These are phyloP conservation scores for Gasterosteus nipponicus DNA, from an alignment of 2,113 vertebrate genomes.

Conservation along the genomic window DNA sequence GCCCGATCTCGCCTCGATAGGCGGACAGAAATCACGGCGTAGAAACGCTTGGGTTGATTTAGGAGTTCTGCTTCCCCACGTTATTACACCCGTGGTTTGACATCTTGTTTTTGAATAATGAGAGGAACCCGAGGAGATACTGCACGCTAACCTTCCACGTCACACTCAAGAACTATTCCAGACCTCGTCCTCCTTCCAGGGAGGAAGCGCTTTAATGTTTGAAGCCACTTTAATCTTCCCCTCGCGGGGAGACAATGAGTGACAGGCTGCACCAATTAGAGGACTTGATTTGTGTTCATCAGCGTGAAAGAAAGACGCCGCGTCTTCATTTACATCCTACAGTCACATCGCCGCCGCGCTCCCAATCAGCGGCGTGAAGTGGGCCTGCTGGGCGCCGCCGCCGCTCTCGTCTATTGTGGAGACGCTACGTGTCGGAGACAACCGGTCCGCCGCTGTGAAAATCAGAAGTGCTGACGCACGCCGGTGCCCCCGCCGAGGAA, in stretches of 20 bases:
- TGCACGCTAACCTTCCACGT: too few species aligned
- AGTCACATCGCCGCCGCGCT: conserved; percentile 37
- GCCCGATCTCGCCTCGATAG: too few species aligned
- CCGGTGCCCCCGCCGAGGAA: not conserved
- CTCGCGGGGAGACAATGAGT: not conserved
- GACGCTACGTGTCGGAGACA: conserved; percentile 33
- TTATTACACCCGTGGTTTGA: too few species aligned
- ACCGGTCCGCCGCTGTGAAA: conserved; percentile 31
- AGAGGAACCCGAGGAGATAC: too few species aligned
- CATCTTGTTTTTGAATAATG: too few species aligned
- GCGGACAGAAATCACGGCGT: too few species aligned
- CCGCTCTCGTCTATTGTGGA: conserved; percentile 3
- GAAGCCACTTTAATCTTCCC: not conserved
- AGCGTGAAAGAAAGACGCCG: conserved; percentile 28
- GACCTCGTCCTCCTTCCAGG: too few species aligned
- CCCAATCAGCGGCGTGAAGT: conserved; percentile 61
- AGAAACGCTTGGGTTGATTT: too few species aligned
- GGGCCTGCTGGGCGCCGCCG: conserved; percentile 53
- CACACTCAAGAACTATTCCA: too few species aligned
- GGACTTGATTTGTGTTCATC: conserved; percentile 23
- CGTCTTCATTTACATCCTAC: conserved; percentile 68
- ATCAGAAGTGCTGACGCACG: conserved; percentile 38
- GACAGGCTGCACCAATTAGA: conserved; percentile 35
- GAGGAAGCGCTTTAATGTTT: too few species aligned
- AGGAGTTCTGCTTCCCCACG: too few species aligned